Conservation (phyloP, 2,113 vertebrate genomes). For the Abramis brama region DNA sequence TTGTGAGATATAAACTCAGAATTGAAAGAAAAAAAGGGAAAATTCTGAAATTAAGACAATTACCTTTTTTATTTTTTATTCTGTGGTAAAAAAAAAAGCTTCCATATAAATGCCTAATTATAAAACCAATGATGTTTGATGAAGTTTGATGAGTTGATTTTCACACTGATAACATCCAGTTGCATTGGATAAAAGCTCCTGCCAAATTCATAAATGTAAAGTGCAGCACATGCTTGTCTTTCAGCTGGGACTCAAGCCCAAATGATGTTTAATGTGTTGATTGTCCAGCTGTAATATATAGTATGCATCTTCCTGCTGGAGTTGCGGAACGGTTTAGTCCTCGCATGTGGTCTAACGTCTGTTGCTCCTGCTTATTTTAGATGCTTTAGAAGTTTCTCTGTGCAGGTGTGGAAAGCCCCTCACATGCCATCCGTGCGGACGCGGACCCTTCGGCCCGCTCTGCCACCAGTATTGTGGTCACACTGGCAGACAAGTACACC, state of each 20-base stretch:
- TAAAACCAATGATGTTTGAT: background rate
- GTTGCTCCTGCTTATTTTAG: conserved; percentile 44
- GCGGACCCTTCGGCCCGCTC: conserved; percentile 87
- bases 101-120: background rate
- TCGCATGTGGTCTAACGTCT: background rate
- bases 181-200: background rate
- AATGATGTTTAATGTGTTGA: background rate
- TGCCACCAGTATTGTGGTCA: conserved; percentile 88
- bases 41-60: too few species aligned
- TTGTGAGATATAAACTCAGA: too few species aligned
- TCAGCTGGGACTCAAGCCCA: background rate
- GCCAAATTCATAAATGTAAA: background rate
- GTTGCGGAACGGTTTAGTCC: background rate
- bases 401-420: conserved; percentile 94
- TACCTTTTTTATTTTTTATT: too few species aligned
- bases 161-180: background rate
- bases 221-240: background rate
- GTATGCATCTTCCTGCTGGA: background rate
- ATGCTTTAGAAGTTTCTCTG: conserved; percentile 50
- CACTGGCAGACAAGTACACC: conserved; percentile 90
- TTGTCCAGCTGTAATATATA: background rate
- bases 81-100: too few species aligned
- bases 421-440: conserved; percentile 90
- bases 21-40: too few species aligned
- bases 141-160: background rate